A percentile compares a stretch with the other conserved stretches of the same genome.
These are phyloP conservation scores for Anticlea derivata DNA, from an alignment of 2,888 invertebrate species.

Conservation along the genomic window DNA sequence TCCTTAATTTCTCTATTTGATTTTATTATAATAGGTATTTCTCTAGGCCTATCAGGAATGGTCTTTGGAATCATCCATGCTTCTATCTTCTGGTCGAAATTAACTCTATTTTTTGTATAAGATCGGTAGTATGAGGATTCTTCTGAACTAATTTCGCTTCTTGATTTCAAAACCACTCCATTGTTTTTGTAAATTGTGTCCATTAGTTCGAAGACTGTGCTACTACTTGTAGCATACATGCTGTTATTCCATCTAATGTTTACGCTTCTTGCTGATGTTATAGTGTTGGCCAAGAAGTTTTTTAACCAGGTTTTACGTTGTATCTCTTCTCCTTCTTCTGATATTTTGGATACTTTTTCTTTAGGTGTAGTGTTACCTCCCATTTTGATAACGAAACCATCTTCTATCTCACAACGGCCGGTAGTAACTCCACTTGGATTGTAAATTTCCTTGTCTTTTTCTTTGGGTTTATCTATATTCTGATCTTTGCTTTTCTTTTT, in stretches of 20 bases:
- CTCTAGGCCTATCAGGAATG: slow-evolving; percentile 41
- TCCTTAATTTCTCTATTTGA: slow-evolving; percentile 23
- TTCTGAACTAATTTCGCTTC: slow-evolving; percentile 54
- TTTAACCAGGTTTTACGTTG: slow-evolving; percentile 57
- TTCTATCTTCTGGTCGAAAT: slow-evolving; percentile 61
- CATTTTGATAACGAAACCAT: slow-evolving; percentile 58
- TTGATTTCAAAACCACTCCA: slow-evolving; percentile 52
- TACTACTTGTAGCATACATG: slow-evolving; percentile 61
- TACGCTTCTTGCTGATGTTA: slow-evolving; percentile 60
- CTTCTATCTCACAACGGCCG: slow-evolving; percentile 64
- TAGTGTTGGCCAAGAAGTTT: slow-evolving; percentile 51
- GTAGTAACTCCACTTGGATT: slow-evolving; percentile 61
- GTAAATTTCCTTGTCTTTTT: slow-evolving; percentile 43
- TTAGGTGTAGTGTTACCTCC: slow-evolving; percentile 37
- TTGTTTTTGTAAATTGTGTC: slow-evolving; percentile 61
- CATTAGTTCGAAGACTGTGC: slow-evolving; percentile 62
- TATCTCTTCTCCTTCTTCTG: slow-evolving; percentile 47
- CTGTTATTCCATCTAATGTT: slow-evolving; percentile 68
- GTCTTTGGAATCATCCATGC: slow-evolving; percentile 70
- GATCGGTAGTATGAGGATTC: slow-evolving; percentile 49
- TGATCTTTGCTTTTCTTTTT: slow-evolving; percentile 52
- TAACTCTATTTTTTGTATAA: slow-evolving; percentile 46
- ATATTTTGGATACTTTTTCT: slow-evolving; percentile 24
- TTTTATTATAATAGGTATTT: slow-evolving; percentile 30
- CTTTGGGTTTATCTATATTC: slow-evolving; percentile 28